Evolutionary conservation across 2,888 invertebrate genomes (phyloP).

Genomic region (Drosophila helvetica): DNA sequence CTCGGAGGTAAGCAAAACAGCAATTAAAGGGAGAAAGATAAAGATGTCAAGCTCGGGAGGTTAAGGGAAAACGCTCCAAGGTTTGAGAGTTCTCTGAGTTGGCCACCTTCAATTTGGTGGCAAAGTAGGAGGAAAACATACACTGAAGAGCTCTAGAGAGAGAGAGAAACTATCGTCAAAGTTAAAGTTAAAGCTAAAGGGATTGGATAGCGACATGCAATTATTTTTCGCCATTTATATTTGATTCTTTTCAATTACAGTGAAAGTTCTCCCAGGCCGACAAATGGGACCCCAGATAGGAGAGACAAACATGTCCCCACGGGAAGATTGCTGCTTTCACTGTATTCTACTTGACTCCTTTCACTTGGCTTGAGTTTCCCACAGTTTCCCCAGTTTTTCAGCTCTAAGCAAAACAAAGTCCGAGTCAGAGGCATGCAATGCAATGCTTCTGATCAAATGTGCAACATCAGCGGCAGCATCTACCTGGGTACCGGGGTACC

Average conservation of each 20-base stretch:
- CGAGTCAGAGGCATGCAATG: too few species aligned
- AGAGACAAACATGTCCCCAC: not conserved
- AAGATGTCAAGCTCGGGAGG: not conserved
- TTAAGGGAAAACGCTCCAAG: not conserved
- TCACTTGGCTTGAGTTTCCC: slow-evolving; percentile 2
- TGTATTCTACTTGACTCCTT: not conserved
- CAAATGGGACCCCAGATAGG: not conserved
- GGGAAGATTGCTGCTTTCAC: too few species aligned
- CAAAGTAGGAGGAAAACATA: not conserved
- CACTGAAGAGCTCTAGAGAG: not conserved
- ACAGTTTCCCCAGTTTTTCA: not conserved
- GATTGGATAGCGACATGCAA: too few species aligned
- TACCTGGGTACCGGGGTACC: too few species aligned
- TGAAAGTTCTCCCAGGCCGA: too few species aligned
- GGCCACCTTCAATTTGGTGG: too few species aligned
- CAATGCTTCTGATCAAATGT: slow-evolving; percentile 43
- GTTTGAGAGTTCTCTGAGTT: slow-evolving; percentile 6
- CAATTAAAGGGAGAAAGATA: not conserved
- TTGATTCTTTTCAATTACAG: too few species aligned
- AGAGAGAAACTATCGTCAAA: too few species aligned
- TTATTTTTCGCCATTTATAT: too few species aligned
- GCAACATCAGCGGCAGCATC: slow-evolving; percentile 22
- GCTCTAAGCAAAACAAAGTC: slow-evolving; percentile 1
- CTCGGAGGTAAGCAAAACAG: not conserved
- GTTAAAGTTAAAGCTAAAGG: too few species aligned